Evolutionary conservation across 2,797 vertebrate species (phyloP).

Genomic region (Phoeniculus purpureus): DNA sequence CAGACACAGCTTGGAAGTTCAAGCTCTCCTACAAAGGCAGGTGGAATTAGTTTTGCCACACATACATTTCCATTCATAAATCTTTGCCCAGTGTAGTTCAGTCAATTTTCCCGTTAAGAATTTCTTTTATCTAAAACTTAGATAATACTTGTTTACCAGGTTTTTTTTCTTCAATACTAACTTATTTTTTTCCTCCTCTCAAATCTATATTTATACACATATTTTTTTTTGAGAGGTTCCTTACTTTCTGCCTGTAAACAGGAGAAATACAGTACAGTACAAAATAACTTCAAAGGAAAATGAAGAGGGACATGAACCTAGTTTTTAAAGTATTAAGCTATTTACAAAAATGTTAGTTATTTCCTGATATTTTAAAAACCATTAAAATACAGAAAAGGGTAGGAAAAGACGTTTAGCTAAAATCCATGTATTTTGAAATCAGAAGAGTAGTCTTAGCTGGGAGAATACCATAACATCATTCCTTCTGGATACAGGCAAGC

Average conservation of each 20-base stretch:
- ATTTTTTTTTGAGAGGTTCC: background rate
- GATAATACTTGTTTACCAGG: background rate
- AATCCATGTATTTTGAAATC: background rate
- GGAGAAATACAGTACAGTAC: background rate
- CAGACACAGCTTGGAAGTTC: conserved; percentile 22
- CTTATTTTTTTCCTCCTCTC: background rate
- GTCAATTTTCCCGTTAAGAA: background rate
- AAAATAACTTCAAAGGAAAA: background rate
- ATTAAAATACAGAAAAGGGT: background rate
- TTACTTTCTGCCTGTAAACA: background rate
- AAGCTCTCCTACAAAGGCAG: conserved; percentile 32
- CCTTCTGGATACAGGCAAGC: background rate
- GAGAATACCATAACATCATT: no score
- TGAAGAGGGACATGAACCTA: background rate
- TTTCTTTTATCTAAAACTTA: background rate
- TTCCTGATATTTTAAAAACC: background rate
- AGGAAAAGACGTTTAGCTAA: background rate
- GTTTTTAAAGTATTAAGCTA: background rate
- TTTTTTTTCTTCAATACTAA: background rate
- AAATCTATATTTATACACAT: background rate
- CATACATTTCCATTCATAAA: conserved; percentile 40
- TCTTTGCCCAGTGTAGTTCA: background rate
- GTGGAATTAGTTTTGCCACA: conserved; percentile 26
- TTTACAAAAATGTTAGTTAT: background rate
- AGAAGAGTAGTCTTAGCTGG: background rate